These are phyloP conservation scores for Fulmarus glacialis DNA, from an alignment of 2,113 vertebrate genomes.

Conservation along the genomic window DNA sequence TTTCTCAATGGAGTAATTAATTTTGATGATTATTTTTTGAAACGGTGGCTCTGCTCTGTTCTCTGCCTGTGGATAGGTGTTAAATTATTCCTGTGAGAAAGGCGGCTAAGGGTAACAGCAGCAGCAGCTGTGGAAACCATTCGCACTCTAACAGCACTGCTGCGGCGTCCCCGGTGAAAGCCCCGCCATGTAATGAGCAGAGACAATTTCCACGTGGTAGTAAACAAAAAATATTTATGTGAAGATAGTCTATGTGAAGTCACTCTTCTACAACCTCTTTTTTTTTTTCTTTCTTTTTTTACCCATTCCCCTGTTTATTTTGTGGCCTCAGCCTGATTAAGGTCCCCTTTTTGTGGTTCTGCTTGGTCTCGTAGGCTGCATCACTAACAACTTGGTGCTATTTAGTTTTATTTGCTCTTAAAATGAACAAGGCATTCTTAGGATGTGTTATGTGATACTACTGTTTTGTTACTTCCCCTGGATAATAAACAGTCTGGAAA, in stretches of 20 bases:
- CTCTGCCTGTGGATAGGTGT: slow-evolving; percentile 7
- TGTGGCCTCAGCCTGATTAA: not conserved
- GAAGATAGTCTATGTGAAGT: not conserved
- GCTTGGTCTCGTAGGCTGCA: not conserved
- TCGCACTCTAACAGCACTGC: not conserved
- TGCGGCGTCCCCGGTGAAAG: not conserved
- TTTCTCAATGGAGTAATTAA: not conserved
- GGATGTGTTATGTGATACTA: slow-evolving; percentile 60
- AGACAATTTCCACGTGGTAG: slow-evolving; percentile 20
- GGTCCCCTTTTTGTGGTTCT: slow-evolving; percentile 6
- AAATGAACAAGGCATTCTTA: slow-evolving; percentile 65
- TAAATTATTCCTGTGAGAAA: slow-evolving; percentile 54
- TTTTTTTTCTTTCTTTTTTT: not conserved
- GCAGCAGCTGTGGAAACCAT: slow-evolving; percentile 74
- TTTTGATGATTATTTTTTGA: not conserved
- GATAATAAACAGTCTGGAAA: slow-evolving; percentile 71
- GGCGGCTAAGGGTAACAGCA: slow-evolving; percentile 2
- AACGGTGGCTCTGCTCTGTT: not conserved
- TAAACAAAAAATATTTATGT: slow-evolving; percentile 10
- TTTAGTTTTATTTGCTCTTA: slow-evolving; percentile 73
- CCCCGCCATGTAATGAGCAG: not conserved
- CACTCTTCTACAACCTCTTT: not conserved
- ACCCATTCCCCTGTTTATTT: not conserved
- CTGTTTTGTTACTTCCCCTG: slow-evolving; percentile 59
- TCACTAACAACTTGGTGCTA: slow-evolving; percentile 56